Percentiles rank a stretch among this genome's conserved stretches.
Evolutionary conservation across 1,140 invertebrate species (phyloP).

Genomic region (Dendroctonus valens): DNA sequence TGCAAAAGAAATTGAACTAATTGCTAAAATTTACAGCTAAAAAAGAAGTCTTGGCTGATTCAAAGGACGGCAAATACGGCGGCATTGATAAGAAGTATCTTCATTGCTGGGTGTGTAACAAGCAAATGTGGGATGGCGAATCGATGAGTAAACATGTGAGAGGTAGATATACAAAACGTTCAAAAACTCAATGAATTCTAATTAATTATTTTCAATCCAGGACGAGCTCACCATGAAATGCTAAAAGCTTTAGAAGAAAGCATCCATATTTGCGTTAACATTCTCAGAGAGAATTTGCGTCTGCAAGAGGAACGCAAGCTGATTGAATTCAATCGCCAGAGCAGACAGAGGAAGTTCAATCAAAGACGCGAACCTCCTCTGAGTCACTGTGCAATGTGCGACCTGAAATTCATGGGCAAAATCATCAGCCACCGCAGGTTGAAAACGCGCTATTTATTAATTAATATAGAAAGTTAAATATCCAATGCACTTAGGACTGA

Average conservation of each 20-base stretch:
- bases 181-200: constrained; percentile 2
- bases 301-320: constrained; percentile 66
- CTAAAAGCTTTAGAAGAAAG: constrained; percentile 78
- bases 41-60: constrained; percentile 36
- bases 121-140: constrained; percentile 81
- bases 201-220: constrained; percentile 29
- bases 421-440: constrained; percentile 72
- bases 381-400: constrained; percentile 83
- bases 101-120: constrained; percentile 71
- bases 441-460: constrained; percentile 8
- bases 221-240: constrained; percentile 63
- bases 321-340: constrained; percentile 64
- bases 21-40: constrained; percentile 1
- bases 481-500: constrained; percentile 51
- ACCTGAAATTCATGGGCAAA: constrained; percentile 74
- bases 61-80: constrained; percentile 55
- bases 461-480: constrained; percentile 7
- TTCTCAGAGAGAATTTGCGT: constrained; percentile 75
- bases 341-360: constrained; percentile 65
- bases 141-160: constrained; percentile 77
- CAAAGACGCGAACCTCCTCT: constrained; percentile 43
- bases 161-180: constrained; percentile 52
- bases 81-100: constrained; percentile 64
- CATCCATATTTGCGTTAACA: constrained; percentile 75
- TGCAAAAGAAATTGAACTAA: background rate